phyloP scores from a whole-genome alignment of 1,140 invertebrate genomes.

The Rhynchophorus ferrugineus region DNA sequence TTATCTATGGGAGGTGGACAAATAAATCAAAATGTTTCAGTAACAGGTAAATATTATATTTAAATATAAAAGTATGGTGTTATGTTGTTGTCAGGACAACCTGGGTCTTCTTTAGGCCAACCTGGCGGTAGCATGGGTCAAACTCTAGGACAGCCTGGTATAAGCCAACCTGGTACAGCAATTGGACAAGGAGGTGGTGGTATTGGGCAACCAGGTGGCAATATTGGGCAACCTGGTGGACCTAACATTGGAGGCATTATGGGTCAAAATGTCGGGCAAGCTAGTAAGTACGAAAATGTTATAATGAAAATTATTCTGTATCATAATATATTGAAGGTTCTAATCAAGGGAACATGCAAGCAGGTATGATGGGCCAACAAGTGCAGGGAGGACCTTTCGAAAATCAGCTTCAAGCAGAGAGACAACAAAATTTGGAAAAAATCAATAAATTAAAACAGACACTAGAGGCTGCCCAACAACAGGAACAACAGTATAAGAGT shows the following conservation, averaged over 20 bases:
- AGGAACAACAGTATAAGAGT: slow-evolving; percentile 67
- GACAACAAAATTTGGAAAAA: slow-evolving; percentile 60
- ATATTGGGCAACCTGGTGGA: slow-evolving; percentile 21
- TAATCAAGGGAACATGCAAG: slow-evolving; percentile 38
- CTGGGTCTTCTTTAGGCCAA: slow-evolving; percentile 10
- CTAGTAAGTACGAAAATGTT: too few species aligned
- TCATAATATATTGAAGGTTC: slow-evolving; percentile 19
- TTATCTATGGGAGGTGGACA: slow-evolving; percentile 56
- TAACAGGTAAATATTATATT: slow-evolving; percentile 10
- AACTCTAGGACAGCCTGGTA: not conserved
- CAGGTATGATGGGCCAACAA: slow-evolving; percentile 41
- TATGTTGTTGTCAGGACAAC: slow-evolving; percentile 13
- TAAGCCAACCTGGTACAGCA: slow-evolving; percentile 4
- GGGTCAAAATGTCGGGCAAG: slow-evolving; percentile 30
- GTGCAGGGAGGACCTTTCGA: slow-evolving; percentile 45
- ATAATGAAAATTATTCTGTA: too few species aligned
- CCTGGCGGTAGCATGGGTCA: slow-evolving; percentile 5
- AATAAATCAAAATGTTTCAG: slow-evolving; percentile 50
- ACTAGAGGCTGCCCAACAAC: slow-evolving; percentile 64
- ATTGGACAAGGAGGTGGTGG: slow-evolving; percentile 12
- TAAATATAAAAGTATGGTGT: not conserved
- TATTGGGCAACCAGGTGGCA: slow-evolving; percentile 13
- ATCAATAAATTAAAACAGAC: slow-evolving; percentile 63
- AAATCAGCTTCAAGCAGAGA: slow-evolving; percentile 50
- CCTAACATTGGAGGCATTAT: slow-evolving; percentile 24